phyloP scores from a whole-genome alignment of 2,797 vertebrate species.

The Aulostomus chinensis region DNA sequence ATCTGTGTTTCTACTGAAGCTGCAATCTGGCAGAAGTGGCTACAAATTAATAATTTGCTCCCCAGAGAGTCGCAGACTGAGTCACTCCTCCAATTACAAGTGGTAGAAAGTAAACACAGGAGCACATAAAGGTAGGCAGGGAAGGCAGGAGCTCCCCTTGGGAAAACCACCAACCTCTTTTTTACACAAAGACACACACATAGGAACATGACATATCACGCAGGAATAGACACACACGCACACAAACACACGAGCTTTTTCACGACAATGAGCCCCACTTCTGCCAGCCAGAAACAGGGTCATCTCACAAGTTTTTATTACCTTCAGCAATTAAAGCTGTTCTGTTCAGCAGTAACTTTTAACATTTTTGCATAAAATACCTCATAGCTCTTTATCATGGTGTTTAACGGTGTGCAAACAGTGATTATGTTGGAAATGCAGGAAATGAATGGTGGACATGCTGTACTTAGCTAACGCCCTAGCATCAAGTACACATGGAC shows the following conservation, averaged over 20 bases:
- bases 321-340: slow-evolving; percentile 9
- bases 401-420: slow-evolving; percentile 16
- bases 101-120: slow-evolving; percentile 59
- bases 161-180: slow-evolving; percentile 17
- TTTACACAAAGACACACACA: slow-evolving; percentile 19
- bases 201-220: slow-evolving; percentile 8
- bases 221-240: slow-evolving; percentile 9
- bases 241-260: not conserved
- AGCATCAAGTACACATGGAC: slow-evolving; percentile 39
- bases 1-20: slow-evolving; percentile 39
- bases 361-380: not conserved
- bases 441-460: slow-evolving; percentile 31
- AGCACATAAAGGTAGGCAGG: slow-evolving; percentile 45
- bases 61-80: slow-evolving; percentile 55
- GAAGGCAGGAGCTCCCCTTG: slow-evolving; percentile 46
- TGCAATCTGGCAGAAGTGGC: slow-evolving; percentile 40
- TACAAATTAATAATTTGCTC: slow-evolving; percentile 69
- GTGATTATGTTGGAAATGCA: too few relatives aligned
- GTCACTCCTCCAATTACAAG: slow-evolving; percentile 67
- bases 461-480: slow-evolving; percentile 42
- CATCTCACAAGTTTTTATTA: slow-evolving; percentile 7
- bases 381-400: not conserved
- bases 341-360: slow-evolving; percentile 4
- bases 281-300: slow-evolving; percentile 50
- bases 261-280: slow-evolving; percentile 38